These are phyloP conservation scores for Melieria omissa DNA, from an alignment of 2,888 invertebrate species.

Conservation along the genomic window DNA sequence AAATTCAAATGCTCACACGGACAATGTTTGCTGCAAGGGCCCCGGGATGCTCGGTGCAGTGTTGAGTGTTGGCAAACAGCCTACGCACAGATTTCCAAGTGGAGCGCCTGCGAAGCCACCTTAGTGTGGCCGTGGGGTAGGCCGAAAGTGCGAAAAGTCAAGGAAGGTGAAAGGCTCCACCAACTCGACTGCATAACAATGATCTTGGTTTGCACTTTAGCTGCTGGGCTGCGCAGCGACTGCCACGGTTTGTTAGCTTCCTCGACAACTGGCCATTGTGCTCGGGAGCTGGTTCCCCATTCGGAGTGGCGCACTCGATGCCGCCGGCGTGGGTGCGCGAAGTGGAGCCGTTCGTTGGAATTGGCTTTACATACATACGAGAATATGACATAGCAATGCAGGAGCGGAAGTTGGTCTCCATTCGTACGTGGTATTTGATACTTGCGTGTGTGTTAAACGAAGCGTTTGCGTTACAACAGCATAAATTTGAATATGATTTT, in stretches of 20 bases:
- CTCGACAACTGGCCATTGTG: no score
- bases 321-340: no score
- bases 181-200: slow-evolving; percentile 48
- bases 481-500: slow-evolving; percentile 41
- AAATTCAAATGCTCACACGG: slow-evolving; percentile 28
- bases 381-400: background rate
- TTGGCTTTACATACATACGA: no score
- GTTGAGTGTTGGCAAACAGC: slow-evolving; percentile 1
- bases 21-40: no score
- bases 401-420: slow-evolving; percentile 18
- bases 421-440: slow-evolving; percentile 30
- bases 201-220: slow-evolving; percentile 37
- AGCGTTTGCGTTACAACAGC: slow-evolving; percentile 36
- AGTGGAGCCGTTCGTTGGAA: no score
- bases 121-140: slow-evolving; percentile 7
- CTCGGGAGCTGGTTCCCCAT: no score
- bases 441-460: slow-evolving; percentile 39
- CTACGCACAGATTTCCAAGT: slow-evolving; percentile 24
- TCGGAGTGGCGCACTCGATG: no score
- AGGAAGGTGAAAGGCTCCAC: slow-evolving; percentile 44
- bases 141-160: slow-evolving; percentile 49
- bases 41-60: background rate
- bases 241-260: slow-evolving; percentile 10
- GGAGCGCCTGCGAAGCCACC: background rate
- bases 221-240: background rate